Evolutionary conservation across 2,888 invertebrate species (phyloP).

Genomic region (Lymantria dispar): DNA sequence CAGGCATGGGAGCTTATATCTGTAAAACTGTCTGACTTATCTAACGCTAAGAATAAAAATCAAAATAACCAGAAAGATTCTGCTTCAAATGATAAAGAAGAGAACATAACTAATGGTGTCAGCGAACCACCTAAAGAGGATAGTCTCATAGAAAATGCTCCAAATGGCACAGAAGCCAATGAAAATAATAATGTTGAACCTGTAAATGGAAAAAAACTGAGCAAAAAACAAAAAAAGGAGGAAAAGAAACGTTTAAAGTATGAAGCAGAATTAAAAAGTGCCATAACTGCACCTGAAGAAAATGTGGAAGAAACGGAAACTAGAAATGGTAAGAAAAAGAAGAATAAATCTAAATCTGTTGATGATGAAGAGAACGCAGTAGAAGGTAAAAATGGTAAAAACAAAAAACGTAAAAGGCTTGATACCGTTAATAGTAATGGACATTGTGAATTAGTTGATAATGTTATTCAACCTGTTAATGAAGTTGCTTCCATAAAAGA

Average conservation of each 20-base stretch:
- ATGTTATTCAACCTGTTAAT: slow-evolving; percentile 23
- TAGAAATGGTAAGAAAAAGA: slow-evolving; percentile 71
- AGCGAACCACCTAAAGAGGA: slow-evolving; percentile 14
- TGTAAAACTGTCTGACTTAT: slow-evolving; percentile 77
- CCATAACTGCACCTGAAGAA: slow-evolving; percentile 47
- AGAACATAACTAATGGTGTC: slow-evolving; percentile 23
- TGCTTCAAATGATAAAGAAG: slow-evolving; percentile 11
- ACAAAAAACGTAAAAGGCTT: slow-evolving; percentile 69
- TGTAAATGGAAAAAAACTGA: slow-evolving; percentile 48
- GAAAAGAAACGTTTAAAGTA: slow-evolving; percentile 74
- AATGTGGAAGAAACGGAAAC: slow-evolving; percentile 39
- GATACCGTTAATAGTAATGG: slow-evolving; percentile 59
- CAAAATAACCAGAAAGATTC: slow-evolving; percentile 35
- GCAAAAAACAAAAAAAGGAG: slow-evolving; percentile 75
- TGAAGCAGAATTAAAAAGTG: slow-evolving; percentile 71
- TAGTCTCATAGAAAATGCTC: not conserved
- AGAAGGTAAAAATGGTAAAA: slow-evolving; percentile 51
- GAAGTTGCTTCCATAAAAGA: slow-evolving; percentile 36
- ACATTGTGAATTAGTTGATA: slow-evolving; percentile 32
- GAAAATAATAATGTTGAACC: slow-evolving; percentile 19
- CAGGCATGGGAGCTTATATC: slow-evolving; percentile 86
- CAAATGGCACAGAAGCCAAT: slow-evolving; percentile 12
- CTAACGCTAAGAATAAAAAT: slow-evolving; percentile 56
- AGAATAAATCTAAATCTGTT: slow-evolving; percentile 58
- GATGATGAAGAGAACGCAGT: slow-evolving; percentile 42